Evolutionary conservation across 2,113 vertebrate genomes (phyloP).

Genomic region (human): GRCh38 chr3:179157501-179158000

Average conservation of each 20-base stretch:
- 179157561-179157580: not conserved
- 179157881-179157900: not conserved
- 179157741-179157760: not conserved
- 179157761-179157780: not conserved
- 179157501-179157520: slow-evolving; percentile 30
- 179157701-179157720: slow-evolving; percentile 17
- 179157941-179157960: not conserved
- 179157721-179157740: not conserved
- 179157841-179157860: not conserved
- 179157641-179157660: not conserved
- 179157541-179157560: not conserved
- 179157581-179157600: not conserved
- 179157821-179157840: slow-evolving; percentile 19
- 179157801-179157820: not conserved
- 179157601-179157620: not conserved
- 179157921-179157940: not conserved
- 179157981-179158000: not conserved
- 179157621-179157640: slow-evolving; percentile 25
- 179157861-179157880: slow-evolving; percentile 27
- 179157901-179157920: not conserved
- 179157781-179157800: not conserved
- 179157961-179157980: not conserved
- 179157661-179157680: not conserved
- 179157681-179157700: not conserved
- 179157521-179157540: not conserved